A percentile compares a stretch with the other conserved stretches of the same genome.
Conservation (phyloP, 2,113 vertebrate genomes). For the Plecotus auritus region DNA sequence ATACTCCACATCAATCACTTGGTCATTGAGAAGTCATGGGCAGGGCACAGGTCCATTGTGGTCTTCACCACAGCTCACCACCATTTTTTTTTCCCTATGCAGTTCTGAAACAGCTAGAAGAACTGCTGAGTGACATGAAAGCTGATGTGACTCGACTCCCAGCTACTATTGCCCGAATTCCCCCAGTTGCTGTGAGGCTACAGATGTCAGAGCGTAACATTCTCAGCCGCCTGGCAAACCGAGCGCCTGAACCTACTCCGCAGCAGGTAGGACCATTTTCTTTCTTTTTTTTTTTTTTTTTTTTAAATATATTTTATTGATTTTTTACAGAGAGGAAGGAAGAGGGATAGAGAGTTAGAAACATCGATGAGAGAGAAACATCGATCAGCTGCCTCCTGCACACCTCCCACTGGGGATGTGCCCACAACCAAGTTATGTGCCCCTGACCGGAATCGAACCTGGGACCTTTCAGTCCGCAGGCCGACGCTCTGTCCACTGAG, state of each 20-base stretch:
- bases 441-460: too few species aligned
- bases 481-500: too few species aligned
- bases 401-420: too few species aligned
- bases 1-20: neutral
- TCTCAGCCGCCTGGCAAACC: conserved; percentile 95
- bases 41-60: neutral
- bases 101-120: conserved; percentile 99
- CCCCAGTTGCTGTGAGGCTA: conserved; percentile 93
- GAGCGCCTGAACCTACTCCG: conserved; percentile 90
- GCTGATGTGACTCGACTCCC: conserved; percentile 96
- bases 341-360: too few species aligned
- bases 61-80: conserved; percentile 2
- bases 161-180: conserved; percentile 96
- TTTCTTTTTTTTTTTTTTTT: too few species aligned
- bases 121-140: conserved; percentile 98
- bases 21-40: neutral
- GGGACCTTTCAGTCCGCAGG: too few species aligned
- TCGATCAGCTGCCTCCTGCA: too few species aligned
- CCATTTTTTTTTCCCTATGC: conserved; percentile 33
- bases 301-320: too few species aligned
- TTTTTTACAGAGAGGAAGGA: too few species aligned
- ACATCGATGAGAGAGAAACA: too few species aligned
- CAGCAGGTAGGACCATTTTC: conserved; percentile 86
- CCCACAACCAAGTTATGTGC: too few species aligned
- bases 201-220: conserved; percentile 99